Conservation (phyloP, 2,797 vertebrate genomes). For the Chiroxiphia lanceolata region DNA sequence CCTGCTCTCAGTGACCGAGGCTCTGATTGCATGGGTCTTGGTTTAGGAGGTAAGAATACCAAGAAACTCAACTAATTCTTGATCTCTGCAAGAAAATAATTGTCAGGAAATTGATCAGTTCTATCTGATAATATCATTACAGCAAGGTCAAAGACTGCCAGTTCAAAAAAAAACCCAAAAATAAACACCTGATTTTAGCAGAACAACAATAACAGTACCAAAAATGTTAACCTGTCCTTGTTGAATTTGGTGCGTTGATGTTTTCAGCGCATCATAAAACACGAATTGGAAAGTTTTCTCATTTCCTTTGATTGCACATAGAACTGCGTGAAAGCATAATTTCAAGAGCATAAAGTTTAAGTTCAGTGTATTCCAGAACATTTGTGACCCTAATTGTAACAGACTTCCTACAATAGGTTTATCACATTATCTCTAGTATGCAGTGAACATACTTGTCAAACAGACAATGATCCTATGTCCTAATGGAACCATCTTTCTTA, state of each 20-base stretch:
- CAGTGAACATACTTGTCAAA: background rate
- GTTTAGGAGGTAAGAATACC: background rate
- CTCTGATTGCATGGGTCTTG: background rate
- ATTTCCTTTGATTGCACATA: background rate
- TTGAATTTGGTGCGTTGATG: background rate
- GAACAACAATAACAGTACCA: background rate
- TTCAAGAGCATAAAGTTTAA: background rate
- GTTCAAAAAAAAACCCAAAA: background rate
- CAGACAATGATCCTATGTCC: background rate
- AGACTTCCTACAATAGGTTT: background rate
- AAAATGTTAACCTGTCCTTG: background rate
- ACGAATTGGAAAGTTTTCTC: background rate
- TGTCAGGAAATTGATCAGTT: background rate
- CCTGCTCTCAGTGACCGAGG: background rate
- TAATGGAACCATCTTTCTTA: conserved; percentile 21
- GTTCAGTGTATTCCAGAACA: background rate
- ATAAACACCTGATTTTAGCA: background rate
- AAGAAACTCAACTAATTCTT: background rate
- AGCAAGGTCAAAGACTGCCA: background rate
- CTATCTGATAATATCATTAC: background rate
- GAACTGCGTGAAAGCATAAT: background rate
- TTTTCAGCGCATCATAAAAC: background rate
- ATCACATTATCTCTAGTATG: background rate
- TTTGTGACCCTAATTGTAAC: conserved; percentile 8
- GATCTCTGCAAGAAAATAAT: background rate